Base-by-base conservation (phyloP, 2,888 invertebrate genomes). In the Eupithecia tripunctaria region DNA sequence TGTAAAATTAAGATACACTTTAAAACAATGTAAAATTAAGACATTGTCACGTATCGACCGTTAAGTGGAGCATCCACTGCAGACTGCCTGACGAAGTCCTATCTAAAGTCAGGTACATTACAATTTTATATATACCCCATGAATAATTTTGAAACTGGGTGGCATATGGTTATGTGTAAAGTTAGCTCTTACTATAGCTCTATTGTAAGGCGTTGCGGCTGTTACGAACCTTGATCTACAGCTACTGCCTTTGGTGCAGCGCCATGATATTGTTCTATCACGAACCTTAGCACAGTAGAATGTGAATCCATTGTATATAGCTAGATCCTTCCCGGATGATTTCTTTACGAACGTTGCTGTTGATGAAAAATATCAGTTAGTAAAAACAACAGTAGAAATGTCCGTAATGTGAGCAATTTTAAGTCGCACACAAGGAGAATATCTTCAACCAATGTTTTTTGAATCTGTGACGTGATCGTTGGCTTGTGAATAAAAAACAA, bases 341-440 rank as follows among this genome's bases (percentile, higher is more conserved):
- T 63, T 63, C n/a, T 63, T 63, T 4, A 63, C 63, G 14, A 21
- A 63, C 12, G 32, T 63, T 12, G 38, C 63, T 63, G 38, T 51
- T 10, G 21, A 21, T 21, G 21, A 51, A 2, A 51, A 51, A 47
- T n/a, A 47, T n/a, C 18, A 21, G 21, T 51, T 10, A n/a, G 0
- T 18, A 8, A n/a, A 47, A 43, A n/a, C n/a, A 47, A 18, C 8
- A n/a, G 8, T 47, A 47, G 7, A 0, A n/a, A 47, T n/a, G 6
- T 5, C 43, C n/a, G 18, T 43, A 36, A 29, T 29, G 29, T n/a
- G n/a, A n/a, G n/a, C n/a, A n/a, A n/a, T n/a, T n/a, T n/a, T n/a
- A n/a, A 29, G 29, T 29, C 29, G 2, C 43, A 43, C 43, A 15
- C 6, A 43, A 18, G 18, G 18, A 18, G 4, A 47, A 47, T 2